A percentile compares a stretch with the other conserved stretches of the same genome.
phyloP scores from a whole-genome alignment of 2,888 invertebrate species.

The Ophonus ardosiacus region DNA sequence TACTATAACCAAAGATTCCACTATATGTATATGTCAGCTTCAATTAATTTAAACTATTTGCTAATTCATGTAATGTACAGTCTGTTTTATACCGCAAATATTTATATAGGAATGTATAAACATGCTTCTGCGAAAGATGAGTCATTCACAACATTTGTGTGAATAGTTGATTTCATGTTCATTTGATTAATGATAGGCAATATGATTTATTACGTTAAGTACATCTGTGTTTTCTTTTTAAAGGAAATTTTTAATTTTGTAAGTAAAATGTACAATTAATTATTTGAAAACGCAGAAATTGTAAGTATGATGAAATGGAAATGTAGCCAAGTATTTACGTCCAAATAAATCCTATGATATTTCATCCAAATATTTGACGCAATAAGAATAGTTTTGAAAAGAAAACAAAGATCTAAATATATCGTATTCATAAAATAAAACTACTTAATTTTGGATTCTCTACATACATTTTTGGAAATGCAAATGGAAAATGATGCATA shows the following conservation, averaged over 20 bases:
- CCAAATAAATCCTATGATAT: conserved; percentile 1
- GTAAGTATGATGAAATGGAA: neutral
- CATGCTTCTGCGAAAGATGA: neutral
- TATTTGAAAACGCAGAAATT: neutral
- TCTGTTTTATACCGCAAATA: neutral
- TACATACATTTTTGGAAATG: no score
- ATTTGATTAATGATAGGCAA: neutral
- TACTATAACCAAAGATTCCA: no score
- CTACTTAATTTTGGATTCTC: no score
- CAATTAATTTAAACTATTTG: neutral
- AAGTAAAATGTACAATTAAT: neutral
- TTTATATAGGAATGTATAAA: neutral
- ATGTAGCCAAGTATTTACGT: neutral
- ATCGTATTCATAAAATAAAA: neutral
- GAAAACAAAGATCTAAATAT: conserved; percentile 33
- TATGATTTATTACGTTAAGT: neutral
- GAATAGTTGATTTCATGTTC: neutral
- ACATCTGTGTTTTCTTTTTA: neutral
- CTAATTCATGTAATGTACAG: neutral
- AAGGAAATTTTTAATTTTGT: neutral
- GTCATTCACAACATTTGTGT: neutral
- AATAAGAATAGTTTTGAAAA: conserved; percentile 18
- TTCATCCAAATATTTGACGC: conserved; percentile 19
- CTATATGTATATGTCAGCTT: neutral
- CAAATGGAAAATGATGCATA: no score